These are phyloP conservation scores for Atethmia centrago DNA, from an alignment of 2,888 invertebrate genomes.

Conservation along the genomic window DNA sequence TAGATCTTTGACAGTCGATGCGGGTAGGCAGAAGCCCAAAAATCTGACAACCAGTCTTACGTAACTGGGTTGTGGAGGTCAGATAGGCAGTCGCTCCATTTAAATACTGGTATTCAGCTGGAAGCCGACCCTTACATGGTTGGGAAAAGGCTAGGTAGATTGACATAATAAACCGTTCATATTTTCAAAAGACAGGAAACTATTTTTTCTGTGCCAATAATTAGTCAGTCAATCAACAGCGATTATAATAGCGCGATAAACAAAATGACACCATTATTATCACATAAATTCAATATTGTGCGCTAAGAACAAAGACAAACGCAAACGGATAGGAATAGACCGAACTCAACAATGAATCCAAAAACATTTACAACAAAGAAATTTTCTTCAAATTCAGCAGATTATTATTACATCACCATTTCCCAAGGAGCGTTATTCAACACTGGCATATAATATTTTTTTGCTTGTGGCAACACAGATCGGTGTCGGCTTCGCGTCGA, in stretches of 20 bases:
- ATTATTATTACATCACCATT: slow-evolving; percentile 35
- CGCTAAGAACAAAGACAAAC: not conserved
- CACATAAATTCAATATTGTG: not conserved
- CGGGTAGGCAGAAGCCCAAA: not conserved
- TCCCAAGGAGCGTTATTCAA: slow-evolving; percentile 35
- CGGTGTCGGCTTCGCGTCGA: slow-evolving; percentile 40
- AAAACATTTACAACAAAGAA: slow-evolving; percentile 1
- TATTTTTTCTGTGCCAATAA: not conserved
- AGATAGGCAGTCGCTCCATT: not conserved
- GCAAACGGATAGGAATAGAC: not conserved
- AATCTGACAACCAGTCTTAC: not conserved
- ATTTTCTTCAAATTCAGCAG: slow-evolving; percentile 29
- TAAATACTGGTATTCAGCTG: not conserved
- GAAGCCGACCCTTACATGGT: not conserved
- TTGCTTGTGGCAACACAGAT: slow-evolving; percentile 43
- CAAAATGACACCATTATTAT: not conserved
- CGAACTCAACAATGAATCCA: not conserved
- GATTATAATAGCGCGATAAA: not conserved
- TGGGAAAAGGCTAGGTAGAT: not conserved
- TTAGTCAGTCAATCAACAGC: not conserved
- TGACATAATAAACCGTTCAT: not conserved
- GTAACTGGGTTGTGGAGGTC: not conserved
- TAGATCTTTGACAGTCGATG: not conserved
- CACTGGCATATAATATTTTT: slow-evolving; percentile 40
- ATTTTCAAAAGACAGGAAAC: not conserved